Evolutionary conservation across 2,888 invertebrate species (phyloP), one percentile per base, ranked within the genome.

Genomic region (Agrochola lychnidis): DNA sequence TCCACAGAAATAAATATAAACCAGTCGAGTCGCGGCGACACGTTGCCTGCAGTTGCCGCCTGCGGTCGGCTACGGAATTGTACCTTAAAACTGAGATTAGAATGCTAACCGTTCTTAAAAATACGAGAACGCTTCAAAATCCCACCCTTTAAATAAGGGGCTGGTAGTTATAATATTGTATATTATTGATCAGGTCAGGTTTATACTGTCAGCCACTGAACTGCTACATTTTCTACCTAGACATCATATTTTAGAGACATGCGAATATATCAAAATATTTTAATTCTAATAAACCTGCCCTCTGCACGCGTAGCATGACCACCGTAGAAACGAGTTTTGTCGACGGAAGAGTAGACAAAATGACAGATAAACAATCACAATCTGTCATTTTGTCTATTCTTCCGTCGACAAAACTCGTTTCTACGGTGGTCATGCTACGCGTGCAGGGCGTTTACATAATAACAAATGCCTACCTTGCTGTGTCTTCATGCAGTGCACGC

Each of bases 401-500:
- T n/a, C n/a, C n/a, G n/a, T n/a, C n/a, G n/a, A n/a, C n/a, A n/a
- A n/a, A n/a, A n/a, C n/a, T n/a, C n/a, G n/a, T n/a, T n/a, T n/a
- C n/a, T n/a, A n/a, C n/a, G n/a, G n/a, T n/a, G n/a, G n/a, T n/a
- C n/a, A n/a, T n/a, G n/a, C n/a, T n/a, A n/a, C n/a, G n/a, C n/a
- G n/a, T n/a, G 3, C 19, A 10, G 14, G n/a, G 16, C 7, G 9
- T 59, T 48, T 14, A 25, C 0, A 45, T 36, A 57, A 42, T 68
- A 61, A 59, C 19, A 48, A 70, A 51, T 78, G 66, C 96, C 96
- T 96, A 98, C 98, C 98, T 98, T 99, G 99, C 97, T 98, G 97
- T 96, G 99, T 99, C 97, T 99, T 99, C 98, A 99, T 99, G 98
- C 99, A 99, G 96, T 99, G 99, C 90, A 99, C 98, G 93, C 99